Evolutionary conservation across 2,113 vertebrate species (phyloP), one percentile per base, ranked within the genome.

Genomic region (Caloenas nicobarica): DNA sequence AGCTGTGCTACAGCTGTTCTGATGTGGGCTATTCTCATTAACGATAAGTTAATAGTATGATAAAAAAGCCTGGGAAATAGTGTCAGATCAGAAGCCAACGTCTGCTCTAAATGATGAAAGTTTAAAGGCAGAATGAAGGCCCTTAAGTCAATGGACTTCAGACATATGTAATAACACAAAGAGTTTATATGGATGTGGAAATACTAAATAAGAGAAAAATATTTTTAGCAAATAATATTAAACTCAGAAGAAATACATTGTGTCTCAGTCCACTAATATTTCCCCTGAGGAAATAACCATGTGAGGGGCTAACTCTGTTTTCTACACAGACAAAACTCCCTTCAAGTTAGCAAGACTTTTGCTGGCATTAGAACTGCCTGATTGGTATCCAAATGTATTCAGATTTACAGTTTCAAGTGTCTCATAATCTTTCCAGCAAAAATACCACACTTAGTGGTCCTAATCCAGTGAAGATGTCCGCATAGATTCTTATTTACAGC

Each of bases 351-450:
- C 0, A 5, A 82, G 81, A 88, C 33, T 94, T 95, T 94, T 96
- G 51, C 60, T 93, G 56, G 18, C 74, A 40, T 86, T 86, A 71
- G 22, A 80, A 73, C 48, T 83, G 64, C 56, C 92, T 93, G 74
- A 83, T 64, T 89, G 54, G 58, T 93, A 94, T 60, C 77, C 62
- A 88, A 33, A 97, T 82, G 73, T 95, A 85, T 92, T 86, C 68
- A 90, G 13, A 90, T 94, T 96, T 96, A 91, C 38, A 81, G 29
- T 91, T 86, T 90, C 82, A 95, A 86, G 82, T n/a, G 33, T 94
- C 76, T 93, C 42, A 76, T 57, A 88, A 93, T 93, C 54, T 95
- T 96, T 85, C 77, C 86, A 92, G 91, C 25, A 81, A 90, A 96
- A 95, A 70, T 74, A 60, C 25, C 86, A 74, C 58, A 71, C 68